These are phyloP conservation scores for Tethea ocularis DNA, from an alignment of 2,888 invertebrate genomes.

Conservation along the genomic window DNA sequence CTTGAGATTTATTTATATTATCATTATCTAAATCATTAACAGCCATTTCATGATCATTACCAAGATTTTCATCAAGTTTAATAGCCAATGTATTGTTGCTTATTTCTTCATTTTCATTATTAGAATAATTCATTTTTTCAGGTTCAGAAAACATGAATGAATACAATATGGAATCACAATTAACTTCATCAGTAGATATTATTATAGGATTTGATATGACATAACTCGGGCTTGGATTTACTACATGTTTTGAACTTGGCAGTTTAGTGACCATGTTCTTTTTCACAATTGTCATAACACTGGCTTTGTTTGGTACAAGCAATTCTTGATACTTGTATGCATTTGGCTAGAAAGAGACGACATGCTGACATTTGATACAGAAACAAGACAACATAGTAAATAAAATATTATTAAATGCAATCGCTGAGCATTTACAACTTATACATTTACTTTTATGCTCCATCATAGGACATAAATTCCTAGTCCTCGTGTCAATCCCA, in stretches of 20 bases:
- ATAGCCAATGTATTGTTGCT: not conserved
- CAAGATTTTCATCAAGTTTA: not conserved
- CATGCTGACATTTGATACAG: conserved; percentile 13
- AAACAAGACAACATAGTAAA: conserved; percentile 5
- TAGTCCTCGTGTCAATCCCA: too few relatives aligned
- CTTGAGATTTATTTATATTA: not conserved
- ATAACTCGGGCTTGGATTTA: conserved; percentile 20
- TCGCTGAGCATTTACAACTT: too few relatives aligned
- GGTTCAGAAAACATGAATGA: conserved; percentile 19
- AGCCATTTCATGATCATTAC: not conserved
- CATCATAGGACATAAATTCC: too few relatives aligned
- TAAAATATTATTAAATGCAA: too few relatives aligned
- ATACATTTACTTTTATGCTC: too few relatives aligned
- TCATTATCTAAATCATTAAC: not conserved
- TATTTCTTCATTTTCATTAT: not conserved
- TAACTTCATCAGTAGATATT: conserved; percentile 25
- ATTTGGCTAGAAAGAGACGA: conserved; percentile 59
- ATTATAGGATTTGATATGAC: conserved; percentile 35
- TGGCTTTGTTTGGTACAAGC: conserved; percentile 44
- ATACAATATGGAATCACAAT: conserved; percentile 25
- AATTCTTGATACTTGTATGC: conserved; percentile 63
- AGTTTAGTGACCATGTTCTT: conserved; percentile 17
- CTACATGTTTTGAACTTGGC: not conserved
- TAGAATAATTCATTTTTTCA: not conserved
- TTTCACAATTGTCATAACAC: conserved; percentile 39